Evolutionary conservation across 2,113 vertebrate species (phyloP), one percentile per base, ranked within the genome.

Genomic region (Galeopterus variegatus): DNA sequence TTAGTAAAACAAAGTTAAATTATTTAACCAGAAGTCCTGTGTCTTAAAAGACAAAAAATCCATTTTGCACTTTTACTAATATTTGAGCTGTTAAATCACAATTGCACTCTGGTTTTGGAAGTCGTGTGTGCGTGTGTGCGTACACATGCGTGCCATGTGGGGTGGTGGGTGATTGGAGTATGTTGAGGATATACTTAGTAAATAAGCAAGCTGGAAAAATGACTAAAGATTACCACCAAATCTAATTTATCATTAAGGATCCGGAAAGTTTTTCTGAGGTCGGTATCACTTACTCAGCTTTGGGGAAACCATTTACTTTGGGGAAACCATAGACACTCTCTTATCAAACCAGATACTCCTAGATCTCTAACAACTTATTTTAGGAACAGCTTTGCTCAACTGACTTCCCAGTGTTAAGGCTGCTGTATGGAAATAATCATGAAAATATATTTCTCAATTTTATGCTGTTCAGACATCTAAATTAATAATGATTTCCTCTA

Each of bases 1-100:
- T 96, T 93, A 87, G 23, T 86, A 83, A 97, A 97, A 88, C 95
- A 97, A 97, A 96, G 79, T 31, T 89, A 58, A 97, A 97, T 96
- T 92, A 93, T 93, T 97, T 97, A 89, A 95, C 86, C 92, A 97
- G 93, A 97, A 96, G 45, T 54, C 41, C 81, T 88, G 36, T 80
- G 50, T 88, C 88, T 96, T 45, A 92, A 97, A 94, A 76, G 26
- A 92, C 23, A 77, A 75, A 97, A 87, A 77, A 77, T 94, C 65
- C 45, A 77, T 36, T 94, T 94, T 58, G 6, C 33, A 80, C 50
- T 96, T 92, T 93, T 58, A 85, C 60, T n/a, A 79, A 72, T 15
- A 11, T 7, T 12, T 52, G 65, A 91, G 50, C 17, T 82, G 8
- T 23, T 85, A 62, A 23, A 85, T 8, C 8, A 84, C 28, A 70